Base-by-base conservation (phyloP, 2,797 vertebrate genomes). In the Melanotaenia boesemani region DNA sequence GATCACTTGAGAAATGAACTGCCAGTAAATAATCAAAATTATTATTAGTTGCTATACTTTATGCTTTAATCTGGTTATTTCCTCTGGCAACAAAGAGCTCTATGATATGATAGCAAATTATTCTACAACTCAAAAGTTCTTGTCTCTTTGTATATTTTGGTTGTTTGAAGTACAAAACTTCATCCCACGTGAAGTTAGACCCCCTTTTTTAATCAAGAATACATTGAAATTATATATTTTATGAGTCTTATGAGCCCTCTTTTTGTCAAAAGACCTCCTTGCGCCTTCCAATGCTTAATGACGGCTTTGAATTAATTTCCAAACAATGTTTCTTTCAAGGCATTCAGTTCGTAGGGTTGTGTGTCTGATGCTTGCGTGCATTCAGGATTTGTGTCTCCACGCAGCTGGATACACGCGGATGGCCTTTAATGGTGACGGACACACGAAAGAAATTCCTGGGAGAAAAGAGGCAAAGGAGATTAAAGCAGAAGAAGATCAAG, bases 401-500 rank as follows among this genome's bases (percentile, higher is more conserved):
- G 37, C 48, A 65, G 75, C 61, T 16, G 34, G 58, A 72, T 0
- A 1, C 64, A 39, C 79, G 63, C 70, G 67, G 59, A 62, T 50
- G 62, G 59, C 54, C 64, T 73, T 79, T 84, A 81, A 82, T 80
- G 65, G 76, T 82, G 77, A 86, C 6, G 6, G 73, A 85, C 76
- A 83, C 63, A 79, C 46, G 68, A 83, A 71, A 76, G 46, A 81
- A 62, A 66, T 70, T 67, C 67, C 34, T 37, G 58, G 20, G 55
- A 52, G 57, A 68, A 67, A 76, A 73, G 77, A 70, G 54, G 54
- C 6, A 66, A 77, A 70, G 48, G 69, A 83, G 87, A 87, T 86
- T 80, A 90, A 86, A 92, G 82, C 36, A n/a, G 63, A 76, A n/a
- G 63, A 66, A 79, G 77, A 88, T 84, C 60, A 81, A 78, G 74